Base-by-base conservation (phyloP, 2,888 invertebrate species). In the Melipona bicolor region DNA sequence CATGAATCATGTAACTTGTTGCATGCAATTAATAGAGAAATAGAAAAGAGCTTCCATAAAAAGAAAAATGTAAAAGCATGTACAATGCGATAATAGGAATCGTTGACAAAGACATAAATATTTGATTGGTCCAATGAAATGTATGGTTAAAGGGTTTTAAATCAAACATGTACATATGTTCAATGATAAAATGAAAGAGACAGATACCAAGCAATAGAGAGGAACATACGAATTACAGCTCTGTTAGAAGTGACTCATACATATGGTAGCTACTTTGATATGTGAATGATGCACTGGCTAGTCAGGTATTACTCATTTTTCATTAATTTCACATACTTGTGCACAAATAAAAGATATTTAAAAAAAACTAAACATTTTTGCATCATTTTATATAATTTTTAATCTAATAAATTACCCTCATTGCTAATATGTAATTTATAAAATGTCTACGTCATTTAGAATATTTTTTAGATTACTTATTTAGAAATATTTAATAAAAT, bases 241-340 rank as follows among this genome's bases (percentile, higher is more conserved):
- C 83, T 84, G 87, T 81, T 74, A 75, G 79, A 81, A 86, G 87
- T 92, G 92, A 92, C 87, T 92, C 92, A 92, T 91, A 92, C 85
- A 79, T 69, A 79, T 84, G 84, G 85, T 88, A 88, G 77, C 81
- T 61, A 75, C 70, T 62, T 67, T 64, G 59, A 77, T 36, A 84
- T 72, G 68, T 83, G 21, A 64, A 74, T 77, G 24, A 52, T 43
- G 64, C 56, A 74, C 64, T 74, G 50, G 17, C 27, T 74, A 50
- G 43, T 52, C n/a, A 67, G 19, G 59, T 15, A 83, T 54, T 43
- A 36, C 65, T 59, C 54, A 75, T 52, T 82, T 65, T 61, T 3
- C 54, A 56, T 36, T 64, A 2, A 54, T 50, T 62, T 4, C 17
- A 17, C 61, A 43, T 21, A 24, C 43, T 64, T 32, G 24, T n/a